Evolutionary conservation across 1,140 invertebrate species (phyloP), one percentile per base, ranked within the genome.

Genomic region (Orussus abietinus): DNA sequence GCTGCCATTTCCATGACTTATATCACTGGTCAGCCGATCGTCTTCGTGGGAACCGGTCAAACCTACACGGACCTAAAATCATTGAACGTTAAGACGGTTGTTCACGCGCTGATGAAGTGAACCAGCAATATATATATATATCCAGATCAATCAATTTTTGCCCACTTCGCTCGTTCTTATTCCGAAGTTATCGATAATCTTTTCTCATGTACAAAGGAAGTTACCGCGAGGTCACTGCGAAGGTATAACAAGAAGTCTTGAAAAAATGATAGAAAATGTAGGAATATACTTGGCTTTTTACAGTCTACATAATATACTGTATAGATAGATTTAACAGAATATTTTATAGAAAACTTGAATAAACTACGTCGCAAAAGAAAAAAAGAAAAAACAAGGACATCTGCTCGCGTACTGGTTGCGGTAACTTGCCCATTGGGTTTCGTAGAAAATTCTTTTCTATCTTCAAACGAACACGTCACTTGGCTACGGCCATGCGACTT

Each of bases 1-100:
- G 96, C 97, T 36, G 96, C 97, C 29, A 96, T 99, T 55, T 99
- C 96, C 5, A 99, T 99, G 97, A 98, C 96, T 0, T 99, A 99
- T 64, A 98, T 98, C 41, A 99, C 97, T 20, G 97, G 97, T 5
- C 96, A 99, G 69, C 97, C 97, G 0, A 99, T 99, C 49, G 92
- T 99, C 15, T 99, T 99, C 73, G 96, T 99, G 15, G 97, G 97
- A 12, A 99, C 96, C 29, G 97, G 97, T 4, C 97, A 99, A 76
- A 99, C 96, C 1, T 99, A 99, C 67, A 92, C 91, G 0, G 97
- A 99, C 77, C 76, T 99, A 37, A 95, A 96, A 65, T 92, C 90
- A 47, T 77, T 99, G 32, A 98, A 99, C 75, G 92, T 92, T 21
- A 92, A 93, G 65, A 93, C 96, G 38, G 95, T 99, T 17, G 96